These are phyloP conservation scores for Notodromas monacha DNA, from an alignment of 2,888 invertebrate species.

Conservation along the genomic window DNA sequence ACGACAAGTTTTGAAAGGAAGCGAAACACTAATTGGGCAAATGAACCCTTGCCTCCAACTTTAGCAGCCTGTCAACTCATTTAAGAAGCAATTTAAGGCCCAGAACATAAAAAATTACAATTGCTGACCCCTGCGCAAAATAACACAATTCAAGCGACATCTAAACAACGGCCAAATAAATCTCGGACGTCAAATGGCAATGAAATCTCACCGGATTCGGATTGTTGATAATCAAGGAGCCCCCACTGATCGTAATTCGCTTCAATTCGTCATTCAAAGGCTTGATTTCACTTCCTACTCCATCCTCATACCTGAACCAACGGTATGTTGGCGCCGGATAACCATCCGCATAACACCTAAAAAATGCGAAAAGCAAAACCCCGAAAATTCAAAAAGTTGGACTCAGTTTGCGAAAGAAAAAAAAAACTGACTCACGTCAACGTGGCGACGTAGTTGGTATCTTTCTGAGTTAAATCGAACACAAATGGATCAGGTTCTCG, in stretches of 20 bases:
- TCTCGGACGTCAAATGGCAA: too few species aligned
- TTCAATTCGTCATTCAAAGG: conserved; percentile 31
- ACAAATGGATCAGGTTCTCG: conserved; percentile 48
- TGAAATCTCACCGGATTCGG: conserved; percentile 26
- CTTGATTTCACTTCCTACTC: conserved; percentile 37
- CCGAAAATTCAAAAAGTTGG: neutral
- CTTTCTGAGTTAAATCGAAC: conserved; percentile 40
- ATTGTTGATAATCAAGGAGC: conserved; percentile 51
- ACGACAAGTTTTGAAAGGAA: too few species aligned
- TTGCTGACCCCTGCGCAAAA: neutral
- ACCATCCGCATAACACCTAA: conserved; percentile 24
- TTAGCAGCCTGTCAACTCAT: too few species aligned
- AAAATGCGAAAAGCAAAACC: neutral
- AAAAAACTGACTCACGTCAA: conserved; percentile 18
- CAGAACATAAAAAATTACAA: neutral
- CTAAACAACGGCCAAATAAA: too few species aligned
- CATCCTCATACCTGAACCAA: conserved; percentile 58
- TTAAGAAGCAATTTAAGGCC: too few species aligned
- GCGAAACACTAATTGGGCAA: too few species aligned
- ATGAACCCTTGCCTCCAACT: too few species aligned
- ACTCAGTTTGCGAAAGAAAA: conserved; percentile 9
- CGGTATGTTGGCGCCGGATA: conserved; percentile 61
- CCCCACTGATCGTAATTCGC: conserved; percentile 65
- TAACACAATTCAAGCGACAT: neutral
- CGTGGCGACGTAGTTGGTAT: conserved; percentile 34